Base-by-base conservation (phyloP, 2,888 invertebrate species). In the Drosophila mayaguana region DNA sequence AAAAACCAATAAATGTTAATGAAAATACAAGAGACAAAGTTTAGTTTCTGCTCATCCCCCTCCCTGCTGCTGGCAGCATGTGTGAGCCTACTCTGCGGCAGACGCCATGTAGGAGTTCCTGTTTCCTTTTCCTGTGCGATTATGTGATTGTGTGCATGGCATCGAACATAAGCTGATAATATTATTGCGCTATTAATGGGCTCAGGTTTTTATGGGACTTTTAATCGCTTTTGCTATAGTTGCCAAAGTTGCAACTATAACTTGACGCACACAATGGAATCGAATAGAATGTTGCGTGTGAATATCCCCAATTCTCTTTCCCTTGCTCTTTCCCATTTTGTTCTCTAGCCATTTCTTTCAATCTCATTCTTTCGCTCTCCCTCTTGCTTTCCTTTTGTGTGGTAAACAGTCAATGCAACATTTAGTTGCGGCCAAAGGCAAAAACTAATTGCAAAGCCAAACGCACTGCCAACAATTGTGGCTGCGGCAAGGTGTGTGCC, bases 201-300 rank as follows among this genome's bases (percentile, higher is more conserved):
- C 81, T 85, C 78, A 82, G 78, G 90, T 88, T 89, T 88, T 91
- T 91, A 91, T 90, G 81, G 81, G 64, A 86, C 75, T 90, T 90
- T 91, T 90, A 91, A 90, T 90, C 88, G 90, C 89, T 90, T 91
- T 90, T 88, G 89, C 79, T 81, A 86, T 81, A 77, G 90, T 90
- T 80, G 78, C 75, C 70, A 74, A 81, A 77, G 88, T 84, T 85
- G 73, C 86, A 84, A 86, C 84, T 83, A 88, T 87, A 85, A 83
- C 81, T 84, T 73, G 78, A 84, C 82, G 11, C 32, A 53, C 53
- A 66, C 38, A 68, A 67, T 42, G 40, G 28, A 55, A 56, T 66
- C 32, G 48, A 77, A 85, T 74, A 76, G 72, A 75, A 83, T 84
- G 75, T 72, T 72, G 77, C 70, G 75, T 80, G 83, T 63, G 64